These are phyloP conservation scores for Cotesia chilonis DNA, from an alignment of 1,140 invertebrate species.

Conservation along the genomic window DNA sequence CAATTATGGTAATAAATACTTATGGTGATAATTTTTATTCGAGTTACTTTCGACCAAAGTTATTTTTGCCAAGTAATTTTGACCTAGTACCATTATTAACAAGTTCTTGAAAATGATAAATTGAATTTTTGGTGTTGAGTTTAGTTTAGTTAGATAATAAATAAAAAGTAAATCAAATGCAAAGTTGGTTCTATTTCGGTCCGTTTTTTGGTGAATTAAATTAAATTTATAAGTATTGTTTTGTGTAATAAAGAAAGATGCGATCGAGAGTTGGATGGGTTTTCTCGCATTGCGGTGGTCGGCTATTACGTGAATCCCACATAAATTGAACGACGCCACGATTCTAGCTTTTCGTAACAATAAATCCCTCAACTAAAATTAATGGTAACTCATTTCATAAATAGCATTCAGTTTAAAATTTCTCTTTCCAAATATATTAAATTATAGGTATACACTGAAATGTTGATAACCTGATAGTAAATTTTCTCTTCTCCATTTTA, in stretches of 20 bases:
- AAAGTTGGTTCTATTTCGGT: background rate
- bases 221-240: constrained; percentile 11
- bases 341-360: constrained; percentile 43
- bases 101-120: too few species aligned
- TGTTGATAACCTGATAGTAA: background rate
- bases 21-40: too few species aligned
- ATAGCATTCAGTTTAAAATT: constrained; percentile 44
- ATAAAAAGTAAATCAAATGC: background rate
- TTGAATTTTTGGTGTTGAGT: background rate
- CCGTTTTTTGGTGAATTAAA: background rate
- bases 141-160: background rate
- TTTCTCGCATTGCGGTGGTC: constrained; percentile 34
- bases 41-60: too few species aligned
- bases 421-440: constrained; percentile 27
- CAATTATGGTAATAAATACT: too few species aligned
- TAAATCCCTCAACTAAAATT: constrained; percentile 43
- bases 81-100: too few species aligned
- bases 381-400: constrained; percentile 45
- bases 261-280: constrained; percentile 13
- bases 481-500: constrained; percentile 4
- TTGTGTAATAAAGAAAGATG: constrained; percentile 10
- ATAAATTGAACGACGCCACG: constrained; percentile 42
- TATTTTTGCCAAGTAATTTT: too few species aligned
- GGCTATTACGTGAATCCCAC: constrained; percentile 45
- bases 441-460: background rate